Evolutionary conservation across 2,113 vertebrate genomes (phyloP), one percentile per base, ranked within the genome.

Genomic region (Myocastor coypus): DNA sequence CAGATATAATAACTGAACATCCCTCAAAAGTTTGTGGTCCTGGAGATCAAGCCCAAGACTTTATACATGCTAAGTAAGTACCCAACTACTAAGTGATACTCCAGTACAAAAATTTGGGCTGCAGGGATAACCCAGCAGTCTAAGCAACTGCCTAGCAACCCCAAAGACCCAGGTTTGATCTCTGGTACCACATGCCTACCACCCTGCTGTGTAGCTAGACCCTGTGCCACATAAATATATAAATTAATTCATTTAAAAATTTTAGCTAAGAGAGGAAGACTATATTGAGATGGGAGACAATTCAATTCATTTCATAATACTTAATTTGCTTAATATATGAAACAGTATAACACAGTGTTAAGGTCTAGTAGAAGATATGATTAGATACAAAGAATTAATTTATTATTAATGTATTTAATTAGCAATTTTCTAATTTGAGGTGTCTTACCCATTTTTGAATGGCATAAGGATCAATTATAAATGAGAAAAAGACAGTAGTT

Each of bases 281-380:
- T 34, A 4, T 30, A 16, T 55, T 5, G 3, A 3, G 2, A 37
- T 81, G 26, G 20, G 24, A 50, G 77, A 90, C 34, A 85, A 30
- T 50, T 75, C 30, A 69, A 71, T 16, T 68, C 52, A 22, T 32
- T 89, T 89, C 46, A 34, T 55, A 85, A 68, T 16, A 55, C 40
- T 92, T 78, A 61, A 81, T 87, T 94, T 94, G 37, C 17, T 92
- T 94, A 85, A 77, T 46, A 63, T 16, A 75, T 85, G 30, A 91
- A 73, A 83, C 9, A 77, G 17, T 52, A 82, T 26, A 32, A 55
- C n/a, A 92, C 52, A 86, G 69, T 83, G 68, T 78, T 83, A 95
- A 68, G 9, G 14, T 68, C 22, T 24, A 32, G 52, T 34, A 34
- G 20, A 46, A 69, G 52, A 12, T 63, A 87, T 11, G 40, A 46